A percentile compares a stretch with the other conserved stretches of the same genome.
phyloP scores from a whole-genome alignment of 2,888 invertebrate genomes.

The Eudemis profundana region DNA sequence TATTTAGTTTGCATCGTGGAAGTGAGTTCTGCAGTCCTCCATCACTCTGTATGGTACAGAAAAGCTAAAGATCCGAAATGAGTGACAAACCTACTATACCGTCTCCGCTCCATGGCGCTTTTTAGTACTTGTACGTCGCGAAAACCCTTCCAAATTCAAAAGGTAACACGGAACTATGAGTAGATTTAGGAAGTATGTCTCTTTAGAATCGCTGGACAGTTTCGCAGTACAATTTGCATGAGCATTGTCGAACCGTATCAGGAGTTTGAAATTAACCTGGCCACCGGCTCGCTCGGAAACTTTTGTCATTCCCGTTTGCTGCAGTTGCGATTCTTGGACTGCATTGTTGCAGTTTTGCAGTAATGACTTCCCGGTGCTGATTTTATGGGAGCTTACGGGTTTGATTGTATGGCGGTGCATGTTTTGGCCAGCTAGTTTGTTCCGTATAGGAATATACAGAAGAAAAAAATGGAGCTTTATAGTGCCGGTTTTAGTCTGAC shows the following conservation, averaged over 20 bases:
- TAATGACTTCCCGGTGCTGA: constrained; percentile 16
- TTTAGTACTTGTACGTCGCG: neutral
- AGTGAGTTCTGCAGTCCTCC: too few species aligned
- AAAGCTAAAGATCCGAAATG: too few species aligned
- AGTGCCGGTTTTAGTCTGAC: too few species aligned
- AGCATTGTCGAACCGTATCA: constrained; percentile 82
- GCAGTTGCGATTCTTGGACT: constrained; percentile 52
- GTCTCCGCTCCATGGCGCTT: neutral
- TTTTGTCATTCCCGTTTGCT: constrained; percentile 70
- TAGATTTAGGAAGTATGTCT: constrained; percentile 9
- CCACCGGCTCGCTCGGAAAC: constrained; percentile 71
- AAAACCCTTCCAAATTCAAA: neutral
- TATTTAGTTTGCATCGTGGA: too few species aligned
- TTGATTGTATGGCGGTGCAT: neutral
- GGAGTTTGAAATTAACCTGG: constrained; percentile 71
- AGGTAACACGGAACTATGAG: neutral
- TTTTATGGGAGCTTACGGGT: constrained; percentile 13
- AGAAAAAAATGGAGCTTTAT: too few species aligned
- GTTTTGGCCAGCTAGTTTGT: too few species aligned
- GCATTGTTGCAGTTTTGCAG: constrained; percentile 21
- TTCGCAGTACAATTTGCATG: constrained; percentile 80
- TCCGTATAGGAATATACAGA: too few species aligned
- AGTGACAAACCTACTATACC: neutral
- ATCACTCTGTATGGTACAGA: too few species aligned
- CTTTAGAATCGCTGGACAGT: constrained; percentile 38